These are phyloP conservation scores for Catotricha subobsoleta DNA, from an alignment of 2,888 invertebrate genomes.

Conservation along the genomic window DNA sequence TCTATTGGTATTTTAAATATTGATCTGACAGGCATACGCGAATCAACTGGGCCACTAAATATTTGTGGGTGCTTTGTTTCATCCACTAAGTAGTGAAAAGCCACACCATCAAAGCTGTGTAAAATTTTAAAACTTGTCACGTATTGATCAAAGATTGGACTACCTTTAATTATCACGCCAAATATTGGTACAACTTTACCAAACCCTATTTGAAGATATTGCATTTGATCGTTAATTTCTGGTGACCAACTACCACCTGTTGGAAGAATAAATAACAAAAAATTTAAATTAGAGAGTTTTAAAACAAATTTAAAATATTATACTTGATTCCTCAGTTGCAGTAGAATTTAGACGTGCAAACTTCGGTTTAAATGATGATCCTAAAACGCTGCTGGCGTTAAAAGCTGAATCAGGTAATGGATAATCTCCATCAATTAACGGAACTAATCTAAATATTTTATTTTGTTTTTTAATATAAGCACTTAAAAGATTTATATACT, in stretches of 20 bases:
- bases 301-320: too few relatives aligned
- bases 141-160: constrained; percentile 46
- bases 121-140: constrained; percentile 56
- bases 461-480: neutral
- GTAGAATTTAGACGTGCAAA: constrained; percentile 33
- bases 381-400: constrained; percentile 37
- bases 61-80: constrained; percentile 37
- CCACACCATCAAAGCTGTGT: constrained; percentile 46
- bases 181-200: constrained; percentile 48
- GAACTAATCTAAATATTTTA: constrained; percentile 17
- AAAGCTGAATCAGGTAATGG: constrained; percentile 36
- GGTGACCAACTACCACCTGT: constrained; percentile 54
- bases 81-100: constrained; percentile 40
- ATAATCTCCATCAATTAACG: constrained; percentile 31
- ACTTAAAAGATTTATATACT: neutral
- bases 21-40: constrained; percentile 37
- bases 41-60: constrained; percentile 54
- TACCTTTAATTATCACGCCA: constrained; percentile 55
- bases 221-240: constrained; percentile 35
- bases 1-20: constrained; percentile 55
- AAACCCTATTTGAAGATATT: constrained; percentile 53
- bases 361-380: constrained; percentile 33
- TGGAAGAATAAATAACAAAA: constrained; percentile 8
- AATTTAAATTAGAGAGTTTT: constrained; percentile 1
- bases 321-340: constrained; percentile 17